These are phyloP conservation scores for Tadarida brasiliensis DNA, from an alignment of 2,797 vertebrate genomes.

Conservation along the genomic window DNA sequence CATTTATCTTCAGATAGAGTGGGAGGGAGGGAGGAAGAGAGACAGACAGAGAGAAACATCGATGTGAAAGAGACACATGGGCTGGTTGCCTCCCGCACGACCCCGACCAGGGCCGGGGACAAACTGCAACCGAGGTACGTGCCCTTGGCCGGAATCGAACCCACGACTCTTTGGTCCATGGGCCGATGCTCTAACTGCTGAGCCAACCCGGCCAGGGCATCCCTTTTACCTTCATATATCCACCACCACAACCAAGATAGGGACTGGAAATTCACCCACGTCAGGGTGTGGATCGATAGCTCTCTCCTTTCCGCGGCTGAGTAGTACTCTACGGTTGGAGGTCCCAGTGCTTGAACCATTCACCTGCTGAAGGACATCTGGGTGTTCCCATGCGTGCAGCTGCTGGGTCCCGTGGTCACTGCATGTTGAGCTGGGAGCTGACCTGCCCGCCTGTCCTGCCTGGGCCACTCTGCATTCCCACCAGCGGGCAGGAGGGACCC, in stretches of 20 bases:
- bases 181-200: too few species aligned
- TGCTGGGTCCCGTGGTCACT: not conserved
- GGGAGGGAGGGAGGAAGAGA: too few species aligned
- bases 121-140: too few species aligned
- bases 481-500: rapidly evolving
- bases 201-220: too few species aligned
- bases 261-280: not conserved
- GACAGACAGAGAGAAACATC: too few species aligned
- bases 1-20: too few species aligned
- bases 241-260: not conserved
- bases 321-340: rapidly evolving
- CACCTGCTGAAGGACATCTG: rapidly evolving
- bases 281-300: rapidly evolving
- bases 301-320: not conserved
- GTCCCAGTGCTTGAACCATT: rapidly evolving
- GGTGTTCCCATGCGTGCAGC: not conserved
- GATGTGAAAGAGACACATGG: too few species aligned
- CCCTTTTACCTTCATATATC: not conserved
- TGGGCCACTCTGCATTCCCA: too few species aligned
- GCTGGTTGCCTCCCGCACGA: too few species aligned
- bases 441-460: not conserved
- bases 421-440: not conserved
- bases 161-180: too few species aligned
- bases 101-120: too few species aligned
- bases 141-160: too few species aligned